Base-by-base conservation (phyloP, 2,888 invertebrate species). In the Muschampia plurimacula region DNA sequence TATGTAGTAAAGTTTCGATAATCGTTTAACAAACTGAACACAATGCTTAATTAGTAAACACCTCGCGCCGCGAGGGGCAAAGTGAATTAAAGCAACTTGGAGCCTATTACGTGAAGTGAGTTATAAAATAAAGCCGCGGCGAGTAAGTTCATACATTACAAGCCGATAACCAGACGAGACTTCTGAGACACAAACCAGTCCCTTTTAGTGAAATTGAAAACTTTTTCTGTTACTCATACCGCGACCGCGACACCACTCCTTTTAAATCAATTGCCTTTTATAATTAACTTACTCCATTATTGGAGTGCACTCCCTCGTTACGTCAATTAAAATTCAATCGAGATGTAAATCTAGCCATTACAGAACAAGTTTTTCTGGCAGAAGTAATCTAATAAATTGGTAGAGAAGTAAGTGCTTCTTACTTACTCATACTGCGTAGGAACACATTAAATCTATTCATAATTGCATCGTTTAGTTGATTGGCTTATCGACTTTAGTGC, bases 161-260 rank as follows among this genome's bases (percentile, higher is more conserved):
- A 89, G 92, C 94, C 92, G 93, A 94, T 95, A 95, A 94, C 94
- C 94, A 93, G 93, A 92, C 92, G 88, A 93, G 94, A 94, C 94
- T 93, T 90, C 88, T 91, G 91, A 94, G 94, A 95, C 91, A 93
- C 93, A 94, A 93, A 93, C 93, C 95, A 95, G 94, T 87, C 95
- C 94, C 95, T 95, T 94, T 95, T 95, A 95, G 94, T 94, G 89
- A 93, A 94, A 95, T 95, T 94, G 94, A 94, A 94, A 95, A 94
- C 89, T 94, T 95, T 94, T 94, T 93, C 93, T 93, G 89, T 92
- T 91, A 93, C 93, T 93, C 92, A 92, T 92, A 92, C 91, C 89
- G 86, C 89, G 88, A 81, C 89, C 89, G 85, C 89, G 92, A 90
- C 91, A 90, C 90, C 85, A 86, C 89, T 89, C 89, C 92, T 92